These are phyloP conservation scores for Acanthosoma haemorrhoidale DNA, from an alignment of 2,888 invertebrate genomes.

Conservation along the genomic window DNA sequence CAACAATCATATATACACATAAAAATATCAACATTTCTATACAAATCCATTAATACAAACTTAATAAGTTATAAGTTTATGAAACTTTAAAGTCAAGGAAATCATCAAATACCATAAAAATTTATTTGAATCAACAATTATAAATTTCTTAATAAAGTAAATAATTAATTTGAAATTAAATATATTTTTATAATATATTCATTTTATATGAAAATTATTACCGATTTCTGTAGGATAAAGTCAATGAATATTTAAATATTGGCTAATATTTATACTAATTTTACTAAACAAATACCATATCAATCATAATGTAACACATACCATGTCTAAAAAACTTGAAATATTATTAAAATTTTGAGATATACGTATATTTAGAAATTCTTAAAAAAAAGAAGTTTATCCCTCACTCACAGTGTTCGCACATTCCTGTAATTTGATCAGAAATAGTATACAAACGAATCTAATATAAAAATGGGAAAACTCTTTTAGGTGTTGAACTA, in stretches of 20 bases:
- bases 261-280: background rate
- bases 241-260: background rate
- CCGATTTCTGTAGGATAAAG: background rate
- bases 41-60: constrained; percentile 8
- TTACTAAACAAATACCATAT: background rate
- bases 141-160: background rate
- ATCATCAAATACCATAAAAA: background rate
- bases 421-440: too few relatives aligned
- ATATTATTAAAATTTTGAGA: background rate
- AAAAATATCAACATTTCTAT: background rate
- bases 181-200: background rate
- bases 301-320: background rate
- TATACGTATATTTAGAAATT: too few relatives aligned
- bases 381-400: too few relatives aligned
- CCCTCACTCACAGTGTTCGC: too few relatives aligned
- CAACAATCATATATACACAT: background rate
- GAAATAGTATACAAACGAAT: too few relatives aligned
- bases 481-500: constrained; percentile 17
- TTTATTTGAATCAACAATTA: constrained; percentile 5
- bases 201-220: background rate
- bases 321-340: background rate
- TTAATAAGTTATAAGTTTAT: background rate
- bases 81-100: background rate
- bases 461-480: constrained; percentile 20
- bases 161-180: background rate